Evolutionary conservation across 2,113 vertebrate genomes (phyloP).

Genomic region (Chamaetylas fuelleborni): DNA sequence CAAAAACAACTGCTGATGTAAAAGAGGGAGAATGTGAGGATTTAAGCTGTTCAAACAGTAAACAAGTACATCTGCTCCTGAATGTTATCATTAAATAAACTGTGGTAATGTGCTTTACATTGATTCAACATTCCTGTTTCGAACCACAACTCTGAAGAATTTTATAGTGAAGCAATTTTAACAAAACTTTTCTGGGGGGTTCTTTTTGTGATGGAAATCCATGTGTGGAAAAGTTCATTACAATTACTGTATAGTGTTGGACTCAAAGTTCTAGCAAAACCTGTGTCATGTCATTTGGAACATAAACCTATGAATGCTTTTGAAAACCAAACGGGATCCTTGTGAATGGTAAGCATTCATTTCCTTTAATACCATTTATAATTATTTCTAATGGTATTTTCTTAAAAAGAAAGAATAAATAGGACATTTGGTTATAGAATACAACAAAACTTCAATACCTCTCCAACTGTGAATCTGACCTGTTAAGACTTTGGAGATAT

Average conservation of each 20-base stretch:
- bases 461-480: neutral
- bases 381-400: neutral
- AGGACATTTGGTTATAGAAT: neutral
- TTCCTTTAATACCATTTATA: neutral
- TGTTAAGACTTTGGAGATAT: neutral
- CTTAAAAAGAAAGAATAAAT: neutral
- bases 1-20: conserved; percentile 37
- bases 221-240: conserved; percentile 15
- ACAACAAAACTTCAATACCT: neutral
- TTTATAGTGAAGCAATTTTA: conserved; percentile 5
- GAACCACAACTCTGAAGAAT: neutral
- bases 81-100: conserved; percentile 35
- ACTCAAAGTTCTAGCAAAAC: neutral
- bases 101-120: neutral
- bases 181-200: neutral
- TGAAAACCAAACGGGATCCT: neutral
- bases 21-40: conserved; percentile 23
- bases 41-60: conserved; percentile 26
- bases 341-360: neutral
- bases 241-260: conserved; percentile 19
- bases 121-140: neutral
- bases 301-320: neutral
- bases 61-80: conserved; percentile 52
- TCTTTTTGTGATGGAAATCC: conserved; percentile 30
- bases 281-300: conserved; percentile 31